phyloP scores from a whole-genome alignment of 2,113 vertebrate genomes.

The Microcebus murinus region DNA sequence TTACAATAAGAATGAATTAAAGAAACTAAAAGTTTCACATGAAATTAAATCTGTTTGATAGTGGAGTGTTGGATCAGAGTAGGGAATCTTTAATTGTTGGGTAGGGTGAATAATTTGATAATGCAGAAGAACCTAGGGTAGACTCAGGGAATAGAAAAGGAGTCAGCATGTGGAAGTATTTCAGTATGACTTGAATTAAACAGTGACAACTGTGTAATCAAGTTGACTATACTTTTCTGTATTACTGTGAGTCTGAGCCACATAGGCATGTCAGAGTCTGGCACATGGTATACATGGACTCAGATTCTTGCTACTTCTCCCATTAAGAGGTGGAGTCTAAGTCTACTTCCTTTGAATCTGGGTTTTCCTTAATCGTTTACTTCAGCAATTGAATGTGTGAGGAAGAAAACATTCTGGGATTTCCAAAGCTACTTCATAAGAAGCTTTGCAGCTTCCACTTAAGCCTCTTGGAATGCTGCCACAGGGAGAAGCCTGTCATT shows the following conservation, averaged over 20 bases:
- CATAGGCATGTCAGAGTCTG: not conserved
- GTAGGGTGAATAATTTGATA: not conserved
- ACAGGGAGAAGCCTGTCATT: not conserved
- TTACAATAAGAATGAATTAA: not conserved
- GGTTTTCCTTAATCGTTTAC: not conserved
- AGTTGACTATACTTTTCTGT: not conserved
- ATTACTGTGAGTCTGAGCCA: not conserved
- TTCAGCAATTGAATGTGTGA: not conserved
- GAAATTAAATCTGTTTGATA: not conserved
- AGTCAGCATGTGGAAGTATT: not conserved
- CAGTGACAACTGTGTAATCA: not conserved
- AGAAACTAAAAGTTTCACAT: not conserved
- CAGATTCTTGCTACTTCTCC: not conserved
- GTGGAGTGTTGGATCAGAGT: not conserved
- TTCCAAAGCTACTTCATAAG: not conserved
- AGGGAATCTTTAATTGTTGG: not conserved
- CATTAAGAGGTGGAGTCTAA: not conserved
- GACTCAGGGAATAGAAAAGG: not conserved
- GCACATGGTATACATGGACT: not conserved
- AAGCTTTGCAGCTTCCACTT: not conserved
- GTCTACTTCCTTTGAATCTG: not conserved
- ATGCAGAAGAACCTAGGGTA: not conserved
- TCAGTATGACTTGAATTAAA: not conserved
- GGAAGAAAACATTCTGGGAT: not conserved
- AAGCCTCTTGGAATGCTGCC: not conserved